Percentiles rank a stretch among this genome's conserved stretches.
Evolutionary conservation across 2,113 vertebrate species (phyloP).

Genomic region (Aramus guarauna): DNA sequence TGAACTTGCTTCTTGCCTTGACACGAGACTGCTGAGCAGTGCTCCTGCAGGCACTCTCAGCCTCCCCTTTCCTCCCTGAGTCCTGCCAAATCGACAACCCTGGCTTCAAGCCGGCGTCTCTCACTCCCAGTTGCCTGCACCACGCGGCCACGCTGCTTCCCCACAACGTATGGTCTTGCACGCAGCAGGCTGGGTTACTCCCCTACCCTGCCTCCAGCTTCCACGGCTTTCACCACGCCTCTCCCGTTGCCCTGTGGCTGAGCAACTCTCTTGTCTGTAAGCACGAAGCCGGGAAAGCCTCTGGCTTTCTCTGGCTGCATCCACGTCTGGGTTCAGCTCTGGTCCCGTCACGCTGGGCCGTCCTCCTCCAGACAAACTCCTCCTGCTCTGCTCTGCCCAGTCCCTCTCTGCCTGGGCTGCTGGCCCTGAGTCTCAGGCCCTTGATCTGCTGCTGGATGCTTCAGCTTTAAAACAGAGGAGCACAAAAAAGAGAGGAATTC

Average conservation of each 20-base stretch:
- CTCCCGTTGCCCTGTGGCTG: neutral
- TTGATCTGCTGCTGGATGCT: neutral
- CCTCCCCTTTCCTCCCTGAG: neutral
- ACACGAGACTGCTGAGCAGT: neutral
- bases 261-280: neutral
- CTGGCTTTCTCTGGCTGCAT: neutral
- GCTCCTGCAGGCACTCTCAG: neutral
- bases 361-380: neutral
- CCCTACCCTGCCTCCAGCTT: neutral
- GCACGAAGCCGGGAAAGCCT: neutral
- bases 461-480: neutral
- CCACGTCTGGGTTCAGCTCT: neutral
- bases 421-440: neutral
- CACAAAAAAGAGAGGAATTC: neutral
- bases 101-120: neutral
- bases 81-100: neutral
- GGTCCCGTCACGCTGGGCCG: neutral
- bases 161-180: neutral
- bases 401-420: neutral
- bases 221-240: neutral
- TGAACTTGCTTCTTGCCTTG: neutral
- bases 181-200: fast-evolving
- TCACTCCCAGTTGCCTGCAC: neutral
- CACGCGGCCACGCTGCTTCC: neutral
- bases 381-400: neutral